Evolutionary conservation across 1,140 invertebrate species (phyloP).

Genomic region (Ceratina japonica): DNA sequence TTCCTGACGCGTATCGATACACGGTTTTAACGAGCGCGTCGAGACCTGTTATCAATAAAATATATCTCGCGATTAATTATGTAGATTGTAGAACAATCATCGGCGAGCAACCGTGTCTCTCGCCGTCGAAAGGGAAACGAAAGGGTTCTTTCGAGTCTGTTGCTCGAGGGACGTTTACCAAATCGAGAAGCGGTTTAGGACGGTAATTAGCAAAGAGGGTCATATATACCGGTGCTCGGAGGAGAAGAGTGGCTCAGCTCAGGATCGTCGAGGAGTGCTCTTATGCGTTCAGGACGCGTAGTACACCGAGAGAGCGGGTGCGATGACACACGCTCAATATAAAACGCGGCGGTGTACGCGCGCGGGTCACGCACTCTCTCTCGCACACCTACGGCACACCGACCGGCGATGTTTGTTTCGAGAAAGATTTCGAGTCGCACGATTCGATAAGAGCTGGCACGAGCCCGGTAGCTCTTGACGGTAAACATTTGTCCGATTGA

Average conservation of each 20-base stretch:
- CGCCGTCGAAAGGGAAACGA: no score
- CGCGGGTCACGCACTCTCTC: conserved; percentile 19
- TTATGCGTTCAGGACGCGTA: conserved; percentile 67
- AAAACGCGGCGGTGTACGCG: conserved; percentile 52
- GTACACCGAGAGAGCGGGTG: conserved; percentile 54
- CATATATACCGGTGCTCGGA: not conserved
- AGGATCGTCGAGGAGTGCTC: conserved; percentile 30
- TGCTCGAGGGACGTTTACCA: not conserved
- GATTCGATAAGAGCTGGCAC: no score
- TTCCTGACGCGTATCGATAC: not conserved
- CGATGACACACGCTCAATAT: conserved; percentile 70
- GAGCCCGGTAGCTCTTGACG: no score
- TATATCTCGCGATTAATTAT: no score
- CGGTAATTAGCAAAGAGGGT: conserved; percentile 26
- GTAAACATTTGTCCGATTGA: no score
- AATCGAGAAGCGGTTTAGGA: not conserved
- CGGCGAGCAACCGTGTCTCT: no score
- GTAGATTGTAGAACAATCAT: no score
- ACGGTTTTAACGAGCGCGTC: not conserved
- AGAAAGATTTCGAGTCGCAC: no score
- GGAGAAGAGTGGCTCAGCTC: conserved; percentile 33
- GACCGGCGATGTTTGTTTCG: no score
- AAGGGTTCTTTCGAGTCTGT: not conserved
- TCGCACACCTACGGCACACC: conserved; percentile 11
- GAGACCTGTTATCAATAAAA: not conserved